Conservation (phyloP, 2,113 vertebrate genomes). For the Barbus barbus region DNA sequence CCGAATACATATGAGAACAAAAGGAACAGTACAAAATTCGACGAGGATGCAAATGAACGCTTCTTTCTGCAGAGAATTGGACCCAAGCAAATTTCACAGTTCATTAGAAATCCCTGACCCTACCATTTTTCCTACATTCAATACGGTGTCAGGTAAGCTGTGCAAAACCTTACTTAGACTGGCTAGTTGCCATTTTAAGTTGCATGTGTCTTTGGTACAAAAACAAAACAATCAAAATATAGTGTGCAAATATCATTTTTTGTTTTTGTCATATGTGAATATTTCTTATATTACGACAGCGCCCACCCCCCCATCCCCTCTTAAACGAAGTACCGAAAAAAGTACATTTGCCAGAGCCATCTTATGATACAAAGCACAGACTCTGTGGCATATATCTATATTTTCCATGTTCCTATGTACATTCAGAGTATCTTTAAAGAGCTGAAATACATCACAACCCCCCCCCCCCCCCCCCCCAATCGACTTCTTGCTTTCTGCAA, state of each 20-base stretch:
- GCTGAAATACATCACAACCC: too few relatives aligned
- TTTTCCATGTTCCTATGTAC: conserved; percentile 95
- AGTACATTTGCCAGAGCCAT: conserved; percentile 91
- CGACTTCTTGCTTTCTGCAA: too few relatives aligned
- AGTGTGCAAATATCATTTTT: conserved; percentile 98
- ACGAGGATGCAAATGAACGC: conserved; percentile 83
- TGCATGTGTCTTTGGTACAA: conserved; percentile 99
- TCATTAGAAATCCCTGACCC: conserved; percentile 96
- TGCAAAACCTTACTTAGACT: conserved; percentile 99
- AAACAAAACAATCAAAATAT: conserved; percentile 88
- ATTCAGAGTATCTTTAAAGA: conserved; percentile 94
- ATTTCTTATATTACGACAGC: conserved; percentile 64
- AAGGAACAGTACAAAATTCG: conserved; percentile 65
- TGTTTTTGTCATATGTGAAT: conserved; percentile 71
- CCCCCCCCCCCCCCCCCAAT: too few relatives aligned
- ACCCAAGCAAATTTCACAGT: conserved; percentile 99
- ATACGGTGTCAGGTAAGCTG: conserved; percentile 99
- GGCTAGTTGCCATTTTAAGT: conserved; percentile 97
- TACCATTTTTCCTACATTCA: conserved; percentile 97
- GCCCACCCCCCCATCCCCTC: conserved; percentile 29
- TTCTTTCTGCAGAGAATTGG: conserved; percentile 98
- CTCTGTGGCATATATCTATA: conserved; percentile 99
- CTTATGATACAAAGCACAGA: conserved; percentile 98
- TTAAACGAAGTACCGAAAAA: conserved; percentile 76
- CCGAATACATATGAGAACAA: conserved; percentile 75